These are phyloP conservation scores for Syncerus caffer DNA, from an alignment of 2,797 vertebrate species.

Conservation along the genomic window DNA sequence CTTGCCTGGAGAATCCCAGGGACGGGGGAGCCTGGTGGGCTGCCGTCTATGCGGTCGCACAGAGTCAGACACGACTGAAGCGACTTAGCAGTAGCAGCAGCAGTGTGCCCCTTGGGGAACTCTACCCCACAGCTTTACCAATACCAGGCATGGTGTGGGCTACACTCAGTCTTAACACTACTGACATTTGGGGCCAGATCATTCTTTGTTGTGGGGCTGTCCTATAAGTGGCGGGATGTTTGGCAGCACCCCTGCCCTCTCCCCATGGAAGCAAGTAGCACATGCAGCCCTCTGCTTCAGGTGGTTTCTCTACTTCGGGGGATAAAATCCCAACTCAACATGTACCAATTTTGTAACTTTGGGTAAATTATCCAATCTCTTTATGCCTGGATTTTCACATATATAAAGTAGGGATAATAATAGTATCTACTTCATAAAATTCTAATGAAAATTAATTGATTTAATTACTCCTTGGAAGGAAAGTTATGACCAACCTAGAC, in stretches of 20 bases:
- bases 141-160: not conserved
- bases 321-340: not conserved
- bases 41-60: too few relatives aligned
- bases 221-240: not conserved
- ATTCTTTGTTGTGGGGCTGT: not conserved
- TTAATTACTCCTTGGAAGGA: not conserved
- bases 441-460: not conserved
- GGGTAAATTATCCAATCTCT: not conserved
- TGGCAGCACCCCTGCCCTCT: not conserved
- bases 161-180: not conserved
- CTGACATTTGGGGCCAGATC: not conserved
- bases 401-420: not conserved
- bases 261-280: too few relatives aligned
- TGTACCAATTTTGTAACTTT: not conserved
- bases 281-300: accelerated
- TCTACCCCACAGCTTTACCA: not conserved
- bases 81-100: too few relatives aligned
- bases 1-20: too few relatives aligned
- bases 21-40: too few relatives aligned
- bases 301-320: not conserved
- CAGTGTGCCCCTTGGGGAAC: not conserved
- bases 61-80: too few relatives aligned
- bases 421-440: not conserved
- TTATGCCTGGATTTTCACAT: not conserved
- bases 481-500: too few relatives aligned